Base-by-base conservation (phyloP, 2,888 invertebrate genomes). In the Loripinus fragilis region DNA sequence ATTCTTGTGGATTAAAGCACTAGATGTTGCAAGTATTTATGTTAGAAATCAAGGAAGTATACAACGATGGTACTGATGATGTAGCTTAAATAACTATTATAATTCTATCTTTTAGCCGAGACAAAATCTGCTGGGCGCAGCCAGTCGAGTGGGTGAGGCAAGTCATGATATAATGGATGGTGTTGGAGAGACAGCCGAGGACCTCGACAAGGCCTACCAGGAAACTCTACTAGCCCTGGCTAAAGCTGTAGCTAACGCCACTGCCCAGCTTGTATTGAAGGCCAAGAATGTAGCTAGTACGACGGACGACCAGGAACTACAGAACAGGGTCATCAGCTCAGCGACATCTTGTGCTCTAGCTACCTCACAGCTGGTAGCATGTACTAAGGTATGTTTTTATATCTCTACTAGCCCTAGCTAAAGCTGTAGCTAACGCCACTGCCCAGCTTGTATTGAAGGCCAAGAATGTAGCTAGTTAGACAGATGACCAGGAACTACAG, bases 311-410 rank as follows among this genome's bases (percentile, higher is more conserved):
- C 96, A 96, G 84, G 96, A 95, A 48, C 95, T 96, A 41, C 97
- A 97, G 94, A 97, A 97, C 93, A 95, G 88, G 80, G 98, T 99
- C 66, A 99, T 99, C 87, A 97, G 97, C 0, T 97, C 98, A 0
- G 99, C 99, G 0, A 99, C 99, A 0, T 97, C 98, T 93, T 98
- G 98, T 93, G 99, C 99, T 0, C 94, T 99, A 55, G 98, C 99
- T 8, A 99, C 99, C 7, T 99, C 99, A 52, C 99, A 99, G 92
- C 95, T 99, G 2, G 99, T 99, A 0, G 99, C 99, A 0, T 98
- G 98, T 91, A 97, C 99, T 25, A 98, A 99, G 95, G 96, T 96
- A 90, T 90, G 90, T 33, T 48, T n/a, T 50, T 12, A 25, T 38
- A 12, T 38, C 38, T 48, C 48, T 10, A 23, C 48, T 99, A 33